A percentile compares a stretch with the other conserved stretches of the same genome.
These are phyloP conservation scores for Bubo scandiacus DNA, from an alignment of 2,113 vertebrate genomes.

Conservation along the genomic window DNA sequence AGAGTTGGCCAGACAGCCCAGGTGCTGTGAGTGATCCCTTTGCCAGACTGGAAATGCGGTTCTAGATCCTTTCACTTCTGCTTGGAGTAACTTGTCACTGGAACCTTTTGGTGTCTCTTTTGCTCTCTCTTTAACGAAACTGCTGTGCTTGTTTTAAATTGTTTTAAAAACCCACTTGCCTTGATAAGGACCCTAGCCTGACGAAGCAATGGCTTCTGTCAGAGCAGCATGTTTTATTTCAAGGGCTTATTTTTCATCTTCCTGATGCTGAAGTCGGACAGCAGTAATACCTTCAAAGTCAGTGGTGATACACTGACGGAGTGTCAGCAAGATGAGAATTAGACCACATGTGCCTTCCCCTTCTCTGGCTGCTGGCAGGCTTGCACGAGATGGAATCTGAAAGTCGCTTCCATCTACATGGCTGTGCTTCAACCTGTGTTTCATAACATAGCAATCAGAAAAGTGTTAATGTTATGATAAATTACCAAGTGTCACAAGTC, in stretches of 20 bases:
- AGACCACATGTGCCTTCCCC: fast-evolving
- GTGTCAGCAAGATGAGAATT: background rate
- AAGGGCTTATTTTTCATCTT: background rate
- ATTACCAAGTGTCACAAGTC: background rate
- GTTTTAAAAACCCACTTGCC: background rate
- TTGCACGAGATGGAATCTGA: background rate
- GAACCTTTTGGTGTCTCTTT: background rate
- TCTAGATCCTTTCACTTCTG: background rate
- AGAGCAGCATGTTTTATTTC: background rate
- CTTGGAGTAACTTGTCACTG: background rate
- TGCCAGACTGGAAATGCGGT: background rate
- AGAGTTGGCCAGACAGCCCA: background rate
- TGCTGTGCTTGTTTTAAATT: background rate
- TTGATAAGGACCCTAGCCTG: background rate
- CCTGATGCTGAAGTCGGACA: background rate
- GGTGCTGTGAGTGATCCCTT: background rate
- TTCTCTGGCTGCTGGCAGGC: background rate
- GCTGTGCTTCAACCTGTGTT: background rate
- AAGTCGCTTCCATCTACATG: background rate
- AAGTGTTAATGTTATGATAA: background rate
- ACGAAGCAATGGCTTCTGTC: background rate
- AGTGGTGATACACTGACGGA: background rate
- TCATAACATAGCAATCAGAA: background rate
- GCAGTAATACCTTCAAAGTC: background rate
- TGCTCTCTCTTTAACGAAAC: background rate